Conservation (phyloP, 2,888 invertebrate genomes). For the Elgonia sp. region DNA sequence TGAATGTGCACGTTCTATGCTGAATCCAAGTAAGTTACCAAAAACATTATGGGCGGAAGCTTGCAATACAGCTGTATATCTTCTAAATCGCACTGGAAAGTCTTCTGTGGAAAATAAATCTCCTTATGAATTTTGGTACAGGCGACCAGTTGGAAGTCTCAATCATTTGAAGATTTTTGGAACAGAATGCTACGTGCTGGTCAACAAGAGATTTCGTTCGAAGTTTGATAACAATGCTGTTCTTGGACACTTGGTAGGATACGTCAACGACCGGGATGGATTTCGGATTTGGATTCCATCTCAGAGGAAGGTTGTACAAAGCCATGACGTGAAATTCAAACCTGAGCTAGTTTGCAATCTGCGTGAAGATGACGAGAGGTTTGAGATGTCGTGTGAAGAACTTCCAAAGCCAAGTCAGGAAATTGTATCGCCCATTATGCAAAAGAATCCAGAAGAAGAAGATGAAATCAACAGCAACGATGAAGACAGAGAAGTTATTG, state of each 20-base stretch:
- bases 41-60: too few species aligned
- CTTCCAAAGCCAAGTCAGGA: too few species aligned
- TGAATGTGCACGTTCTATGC: slow-evolving; percentile 38
- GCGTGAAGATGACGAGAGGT: background rate
- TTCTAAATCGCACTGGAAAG: too few species aligned
- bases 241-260: slow-evolving; percentile 77
- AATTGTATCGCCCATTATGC: background rate
- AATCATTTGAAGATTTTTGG: too few species aligned
- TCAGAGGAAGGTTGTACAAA: slow-evolving; percentile 40
- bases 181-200: too few species aligned
- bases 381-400: slow-evolving; percentile 20
- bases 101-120: too few species aligned
- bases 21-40: too few species aligned
- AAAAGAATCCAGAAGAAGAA: slow-evolving; percentile 10
- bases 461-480: background rate
- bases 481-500: too few species aligned
- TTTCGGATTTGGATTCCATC: slow-evolving; percentile 60
- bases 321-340: slow-evolving; percentile 65
- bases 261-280: slow-evolving; percentile 62
- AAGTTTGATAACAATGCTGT: slow-evolving; percentile 81
- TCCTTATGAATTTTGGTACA: too few species aligned
- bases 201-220: background rate
- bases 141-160: too few species aligned
- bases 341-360: slow-evolving; percentile 31
- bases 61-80: too few species aligned